A percentile compares a stretch with the other conserved stretches of the same genome.
Evolutionary conservation across 2,797 vertebrate species (phyloP).

Genomic region (Peromyscus melanophrys): DNA sequence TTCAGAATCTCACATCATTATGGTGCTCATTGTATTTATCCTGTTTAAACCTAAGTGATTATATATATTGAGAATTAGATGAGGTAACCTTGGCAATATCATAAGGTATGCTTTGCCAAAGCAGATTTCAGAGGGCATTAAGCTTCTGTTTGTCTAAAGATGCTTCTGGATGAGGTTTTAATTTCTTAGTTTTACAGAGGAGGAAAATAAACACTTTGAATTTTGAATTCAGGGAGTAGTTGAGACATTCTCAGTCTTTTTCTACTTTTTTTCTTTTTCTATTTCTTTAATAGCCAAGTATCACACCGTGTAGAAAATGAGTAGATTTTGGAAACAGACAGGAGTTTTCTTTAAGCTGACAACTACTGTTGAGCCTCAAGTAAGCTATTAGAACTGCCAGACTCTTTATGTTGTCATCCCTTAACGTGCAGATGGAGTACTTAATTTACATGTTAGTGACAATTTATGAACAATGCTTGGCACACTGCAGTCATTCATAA

Average conservation of each 20-base stretch:
- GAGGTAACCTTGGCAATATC: slow-evolving; percentile 31
- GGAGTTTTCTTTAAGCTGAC: not conserved
- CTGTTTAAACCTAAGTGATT: not conserved
- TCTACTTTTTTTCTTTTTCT: not conserved
- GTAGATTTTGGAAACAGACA: slow-evolving; percentile 7
- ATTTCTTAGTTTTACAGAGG: not conserved
- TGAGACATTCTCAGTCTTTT: not conserved
- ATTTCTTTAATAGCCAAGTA: not conserved
- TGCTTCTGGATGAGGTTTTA: not conserved
- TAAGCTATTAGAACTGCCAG: not conserved
- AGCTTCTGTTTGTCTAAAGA: slow-evolving; percentile 31
- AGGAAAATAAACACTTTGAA: not conserved
- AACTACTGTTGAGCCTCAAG: not conserved
- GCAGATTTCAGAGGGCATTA: not conserved
- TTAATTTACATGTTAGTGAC: not conserved
- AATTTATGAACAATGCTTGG: not conserved
- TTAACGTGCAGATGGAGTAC: not conserved
- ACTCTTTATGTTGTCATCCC: not conserved
- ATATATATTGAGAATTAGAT: slow-evolving; percentile 54
- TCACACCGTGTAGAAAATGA: not conserved
- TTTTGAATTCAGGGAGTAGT: not conserved
- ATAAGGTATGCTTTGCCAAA: not conserved
- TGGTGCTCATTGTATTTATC: slow-evolving; percentile 39
- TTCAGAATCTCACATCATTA: not conserved
- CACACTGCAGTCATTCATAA: not conserved